Evolutionary conservation across 2,888 invertebrate species (phyloP), one percentile per base, ranked within the genome.

Genomic region (Agonopterix heracliana): DNA sequence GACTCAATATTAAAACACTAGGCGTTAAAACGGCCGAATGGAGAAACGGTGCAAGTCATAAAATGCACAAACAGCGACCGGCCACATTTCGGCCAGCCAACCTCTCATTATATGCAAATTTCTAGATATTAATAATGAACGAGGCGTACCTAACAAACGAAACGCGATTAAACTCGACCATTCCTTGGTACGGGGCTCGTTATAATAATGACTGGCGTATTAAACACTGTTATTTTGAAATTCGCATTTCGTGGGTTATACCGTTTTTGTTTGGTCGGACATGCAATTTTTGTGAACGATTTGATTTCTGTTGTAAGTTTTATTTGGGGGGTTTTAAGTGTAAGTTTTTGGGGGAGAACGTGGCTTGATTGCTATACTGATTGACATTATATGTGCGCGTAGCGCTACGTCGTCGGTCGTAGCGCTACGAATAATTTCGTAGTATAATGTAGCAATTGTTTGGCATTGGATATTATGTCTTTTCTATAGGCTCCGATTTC

Each of bases 41-140:
- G n/a, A 42, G 42, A 42, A 49, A 46, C 45, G n/a, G 42, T 13
- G 11, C 38, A 56, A 56, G 54, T 59, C 64, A 56, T 63, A 59
- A 67, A 67, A 59, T 61, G 62, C 62, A 62, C 63, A 65, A 66
- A 63, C 52, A 49, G 50, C 48, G 55, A 53, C 56, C 52, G 56
- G 60, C 26, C 61, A 63, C 59, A 66, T 68, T 76, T 71, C 59
- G 68, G 64, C 62, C 56, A 53, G 57, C 56, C 47, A 57, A 53
- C 64, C 61, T 50, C 66, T 74, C 63, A 75, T 76, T 77, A 76
- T 63, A 78, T 77, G 77, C 68, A 74, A 78, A 77, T 76, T 66
- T 67, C 60, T 57, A 59, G 64, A 70, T 71, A 71, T 71, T 73
- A 71, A 69, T 72, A 73, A 73, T 71, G 68, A 73, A 61, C 62